A percentile compares a stretch with the other conserved stretches of the same genome.
phyloP scores from a whole-genome alignment of 2,797 vertebrate genomes.

The Alosa sapidissima region DNA sequence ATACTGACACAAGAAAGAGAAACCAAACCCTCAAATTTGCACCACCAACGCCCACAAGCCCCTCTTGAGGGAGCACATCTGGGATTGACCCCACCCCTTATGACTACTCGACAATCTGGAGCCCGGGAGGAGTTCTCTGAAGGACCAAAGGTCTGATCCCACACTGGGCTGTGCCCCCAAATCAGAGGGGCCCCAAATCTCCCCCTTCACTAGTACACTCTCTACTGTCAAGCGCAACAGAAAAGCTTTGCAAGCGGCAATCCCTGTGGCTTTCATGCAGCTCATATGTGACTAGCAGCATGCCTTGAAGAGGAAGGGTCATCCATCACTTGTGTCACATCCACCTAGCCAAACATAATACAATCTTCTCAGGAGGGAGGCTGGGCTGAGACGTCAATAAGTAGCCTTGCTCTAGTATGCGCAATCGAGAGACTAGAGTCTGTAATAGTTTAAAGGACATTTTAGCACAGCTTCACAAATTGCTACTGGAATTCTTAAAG shows the following conservation, averaged over 20 bases:
- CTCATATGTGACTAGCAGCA: not conserved
- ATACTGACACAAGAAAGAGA: not conserved
- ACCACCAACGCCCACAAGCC: not conserved
- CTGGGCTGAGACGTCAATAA: not conserved
- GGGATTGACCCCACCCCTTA: not conserved
- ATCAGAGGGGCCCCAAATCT: not conserved
- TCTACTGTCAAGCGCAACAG: not conserved
- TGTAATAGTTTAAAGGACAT: not conserved
- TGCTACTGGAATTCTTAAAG: not conserved
- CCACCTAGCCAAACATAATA: not conserved
- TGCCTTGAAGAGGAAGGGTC: not conserved
- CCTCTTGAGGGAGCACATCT: constrained; percentile 10
- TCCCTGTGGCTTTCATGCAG: not conserved
- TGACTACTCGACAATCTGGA: not conserved
- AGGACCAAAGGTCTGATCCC: not conserved
- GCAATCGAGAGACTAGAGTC: not conserved
- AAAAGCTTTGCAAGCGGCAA: not conserved
- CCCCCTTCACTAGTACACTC: not conserved
- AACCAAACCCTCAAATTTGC: not conserved
- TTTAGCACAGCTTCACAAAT: not conserved
- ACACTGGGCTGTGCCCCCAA: not conserved
- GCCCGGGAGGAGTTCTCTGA: not conserved
- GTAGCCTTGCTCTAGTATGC: no score
- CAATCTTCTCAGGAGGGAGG: not conserved
- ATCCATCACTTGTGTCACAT: not conserved